Evolutionary conservation across 2,113 vertebrate species (phyloP), one percentile per base, ranked within the genome.

Genomic region (Tringa solitaria): DNA sequence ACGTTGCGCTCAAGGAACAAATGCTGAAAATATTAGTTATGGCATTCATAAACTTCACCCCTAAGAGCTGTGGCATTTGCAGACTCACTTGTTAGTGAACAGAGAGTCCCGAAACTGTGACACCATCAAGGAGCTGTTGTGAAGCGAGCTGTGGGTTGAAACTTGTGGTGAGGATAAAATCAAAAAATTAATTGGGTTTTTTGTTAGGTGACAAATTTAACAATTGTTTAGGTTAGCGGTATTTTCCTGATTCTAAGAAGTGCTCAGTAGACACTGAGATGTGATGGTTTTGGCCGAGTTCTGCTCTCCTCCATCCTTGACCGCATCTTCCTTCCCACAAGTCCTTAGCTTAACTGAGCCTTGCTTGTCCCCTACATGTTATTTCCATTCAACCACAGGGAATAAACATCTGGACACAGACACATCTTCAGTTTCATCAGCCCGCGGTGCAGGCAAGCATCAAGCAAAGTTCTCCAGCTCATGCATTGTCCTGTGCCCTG

Each of bases 351-450:
- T 64, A 76, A 68, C 59, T 81, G 75, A 81, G 61, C 27, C 46
- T 64, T 41, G 27, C 57, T 81, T 84, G 26, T 86, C 35, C 30
- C 28, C 37, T 74, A 24, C 5, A 0, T 60, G 56, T 61, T n/a
- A 23, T 45, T 91, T 67, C 68, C 21, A 41, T 78, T 90, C 76
- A 84, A 6, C 89, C 86, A 83, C 85, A 87, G 85, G 96, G 83
- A 84, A 94, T 81, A 75, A 93, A 89, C 48, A 76, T 90, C 86
- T 82, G 92, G 93, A 88, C 75, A 76, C 74, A 79, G 94, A 68
- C 76, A 80, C 59, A 48, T 48, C 87, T 67, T 84, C 75, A n/a
- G 70, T 79, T 95, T 95, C 72, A 69, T 87, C 97, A 95, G 61
- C 43, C 43, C 88, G 86, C 92, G 91, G 59, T 9, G 9, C 39